Conservation (phyloP, 2,797 vertebrate genomes). For the Oreonectes daqikongensis region DNA sequence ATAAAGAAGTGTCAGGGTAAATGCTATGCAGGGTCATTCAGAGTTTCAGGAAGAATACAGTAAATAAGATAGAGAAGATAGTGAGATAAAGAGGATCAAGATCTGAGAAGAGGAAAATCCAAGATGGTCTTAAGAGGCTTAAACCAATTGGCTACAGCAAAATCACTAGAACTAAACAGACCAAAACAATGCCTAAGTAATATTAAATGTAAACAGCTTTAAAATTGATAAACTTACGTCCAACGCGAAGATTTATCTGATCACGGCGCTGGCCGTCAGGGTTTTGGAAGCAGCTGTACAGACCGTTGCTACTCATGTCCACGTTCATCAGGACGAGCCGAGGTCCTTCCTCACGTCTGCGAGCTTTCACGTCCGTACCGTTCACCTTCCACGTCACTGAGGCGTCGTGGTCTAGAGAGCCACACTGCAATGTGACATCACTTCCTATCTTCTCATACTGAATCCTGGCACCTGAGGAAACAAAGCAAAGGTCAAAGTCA, state of each 20-base stretch:
- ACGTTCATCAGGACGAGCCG: slow-evolving; percentile 83
- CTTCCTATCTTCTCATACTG: slow-evolving; percentile 88
- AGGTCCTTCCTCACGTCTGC: slow-evolving; percentile 82
- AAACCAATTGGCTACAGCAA: too few species aligned
- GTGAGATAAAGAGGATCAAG: background rate
- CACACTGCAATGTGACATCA: slow-evolving; percentile 91
- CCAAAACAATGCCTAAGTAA: too few species aligned
- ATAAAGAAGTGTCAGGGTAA: slow-evolving; percentile 16
- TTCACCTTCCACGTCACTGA: slow-evolving; percentile 92
- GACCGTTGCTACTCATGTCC: slow-evolving; percentile 83
- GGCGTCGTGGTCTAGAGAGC: slow-evolving; percentile 83
- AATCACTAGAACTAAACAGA: too few species aligned
- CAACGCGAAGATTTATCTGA: slow-evolving; percentile 87
- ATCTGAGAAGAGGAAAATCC: background rate
- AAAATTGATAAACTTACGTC: slow-evolving; percentile 82
- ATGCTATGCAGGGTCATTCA: slow-evolving; percentile 26
- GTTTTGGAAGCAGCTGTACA: slow-evolving; percentile 94
- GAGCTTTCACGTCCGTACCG: slow-evolving; percentile 81
- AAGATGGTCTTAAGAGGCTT: background rate
- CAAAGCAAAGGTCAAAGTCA: slow-evolving; percentile 11
- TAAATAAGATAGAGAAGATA: background rate
- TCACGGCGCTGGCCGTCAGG: slow-evolving; percentile 88
- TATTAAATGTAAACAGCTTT: too few species aligned
- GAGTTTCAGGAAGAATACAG: slow-evolving; percentile 10
- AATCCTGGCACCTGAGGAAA: slow-evolving; percentile 75